These are phyloP conservation scores for Rhabdornis inornatus DNA, from an alignment of 2,113 vertebrate species.

Conservation along the genomic window DNA sequence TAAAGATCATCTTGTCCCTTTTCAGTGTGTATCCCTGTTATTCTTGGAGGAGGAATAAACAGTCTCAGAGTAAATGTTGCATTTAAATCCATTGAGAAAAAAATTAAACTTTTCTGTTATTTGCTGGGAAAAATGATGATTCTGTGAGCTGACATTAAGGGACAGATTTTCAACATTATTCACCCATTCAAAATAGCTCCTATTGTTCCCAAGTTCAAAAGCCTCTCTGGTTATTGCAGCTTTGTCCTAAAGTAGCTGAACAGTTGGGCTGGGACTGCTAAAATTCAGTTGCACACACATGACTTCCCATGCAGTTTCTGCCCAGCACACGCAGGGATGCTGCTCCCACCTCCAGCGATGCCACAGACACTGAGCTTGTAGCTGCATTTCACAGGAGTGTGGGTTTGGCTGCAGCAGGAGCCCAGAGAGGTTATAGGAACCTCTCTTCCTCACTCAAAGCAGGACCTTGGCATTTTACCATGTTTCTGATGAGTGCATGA, in stretches of 20 bases:
- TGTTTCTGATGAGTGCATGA: not conserved
- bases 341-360: not conserved
- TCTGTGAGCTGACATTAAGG: constrained; percentile 19
- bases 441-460: not conserved
- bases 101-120: constrained; percentile 42
- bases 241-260: constrained; percentile 49
- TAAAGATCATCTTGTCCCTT: constrained; percentile 37
- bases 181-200: constrained; percentile 64
- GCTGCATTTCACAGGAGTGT: not conserved
- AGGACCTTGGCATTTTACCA: not conserved
- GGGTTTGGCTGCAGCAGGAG: not conserved
- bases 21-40: constrained; percentile 6
- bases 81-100: constrained; percentile 45
- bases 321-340: not conserved
- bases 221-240: constrained; percentile 61
- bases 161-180: constrained; percentile 65
- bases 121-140: constrained; percentile 50
- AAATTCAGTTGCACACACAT: not conserved
- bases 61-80: constrained; percentile 10
- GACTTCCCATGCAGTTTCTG: not conserved
- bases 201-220: constrained; percentile 76
- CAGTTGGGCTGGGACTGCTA: not conserved
- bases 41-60: constrained; percentile 54
- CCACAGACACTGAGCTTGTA: not conserved
- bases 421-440: not conserved